Conservation (phyloP, 2,113 vertebrate species). For the Oryzias woworae region DNA sequence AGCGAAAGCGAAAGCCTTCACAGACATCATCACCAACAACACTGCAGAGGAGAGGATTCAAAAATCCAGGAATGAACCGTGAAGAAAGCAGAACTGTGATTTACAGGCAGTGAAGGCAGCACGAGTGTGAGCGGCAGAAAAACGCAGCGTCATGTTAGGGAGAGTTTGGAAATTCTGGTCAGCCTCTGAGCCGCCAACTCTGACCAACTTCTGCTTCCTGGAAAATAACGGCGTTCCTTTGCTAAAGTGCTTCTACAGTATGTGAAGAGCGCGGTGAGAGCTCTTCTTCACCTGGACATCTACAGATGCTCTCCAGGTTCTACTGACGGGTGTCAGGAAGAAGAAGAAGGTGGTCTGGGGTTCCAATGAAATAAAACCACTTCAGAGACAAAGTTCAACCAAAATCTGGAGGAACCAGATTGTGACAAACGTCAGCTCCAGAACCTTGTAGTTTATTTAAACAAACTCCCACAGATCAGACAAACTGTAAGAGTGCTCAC, state of each 20-base stretch:
- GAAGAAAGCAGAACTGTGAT: constrained; percentile 3
- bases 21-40: constrained; percentile 3
- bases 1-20: constrained; percentile 3
- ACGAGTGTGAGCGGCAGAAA: neutral
- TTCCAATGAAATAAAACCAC: too few relatives aligned
- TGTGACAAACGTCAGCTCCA: too few relatives aligned
- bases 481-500: too few relatives aligned
- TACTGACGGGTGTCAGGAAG: too few relatives aligned
- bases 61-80: constrained; percentile 26
- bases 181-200: neutral
- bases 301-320: too few relatives aligned
- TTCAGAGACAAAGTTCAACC: too few relatives aligned
- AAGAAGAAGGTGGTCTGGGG: too few relatives aligned
- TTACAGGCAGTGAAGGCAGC: constrained; percentile 22
- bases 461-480: too few relatives aligned
- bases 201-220: constrained; percentile 7
- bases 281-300: too few relatives aligned
- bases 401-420: too few relatives aligned
- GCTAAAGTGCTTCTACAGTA: constrained; percentile 31
- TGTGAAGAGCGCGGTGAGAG: too few relatives aligned
- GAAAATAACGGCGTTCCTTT: constrained; percentile 9
- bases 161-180: constrained; percentile 19
- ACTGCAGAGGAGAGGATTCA: neutral
- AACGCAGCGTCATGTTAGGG: neutral
- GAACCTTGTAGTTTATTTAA: too few relatives aligned